Conservation (phyloP, 1,140 invertebrate genomes). For the Parasteatoda tepidariorum region DNA sequence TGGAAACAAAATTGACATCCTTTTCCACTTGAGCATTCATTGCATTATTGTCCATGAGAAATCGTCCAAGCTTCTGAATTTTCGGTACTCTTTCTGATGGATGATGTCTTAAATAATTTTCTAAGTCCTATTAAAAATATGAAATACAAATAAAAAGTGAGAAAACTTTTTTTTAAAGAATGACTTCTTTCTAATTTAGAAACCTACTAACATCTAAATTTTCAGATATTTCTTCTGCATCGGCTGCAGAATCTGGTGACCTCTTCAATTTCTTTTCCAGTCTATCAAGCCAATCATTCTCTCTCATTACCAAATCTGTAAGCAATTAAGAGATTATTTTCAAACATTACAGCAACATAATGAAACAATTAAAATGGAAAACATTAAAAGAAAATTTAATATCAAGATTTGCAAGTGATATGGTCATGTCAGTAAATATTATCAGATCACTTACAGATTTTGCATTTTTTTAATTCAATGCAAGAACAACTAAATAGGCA, state of each 20-base stretch:
- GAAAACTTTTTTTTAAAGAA: background rate
- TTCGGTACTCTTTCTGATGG: slow-evolving; percentile 78
- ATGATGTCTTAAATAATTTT: slow-evolving; percentile 85
- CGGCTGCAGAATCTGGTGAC: slow-evolving; percentile 79
- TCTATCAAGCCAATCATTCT: slow-evolving; percentile 84
- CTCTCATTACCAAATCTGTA: slow-evolving; percentile 65
- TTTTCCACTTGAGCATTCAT: slow-evolving; percentile 78
- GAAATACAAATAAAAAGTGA: background rate
- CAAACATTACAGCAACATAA: background rate
- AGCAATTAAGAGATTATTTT: no score
- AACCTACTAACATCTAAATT: slow-evolving; percentile 81
- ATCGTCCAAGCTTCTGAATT: slow-evolving; percentile 81
- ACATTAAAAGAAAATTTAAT: no score
- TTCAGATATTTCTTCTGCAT: slow-evolving; percentile 93
- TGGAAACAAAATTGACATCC: slow-evolving; percentile 77
- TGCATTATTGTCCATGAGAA: slow-evolving; percentile 80
- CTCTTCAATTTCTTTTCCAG: slow-evolving; percentile 82
- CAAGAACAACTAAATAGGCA: no score
- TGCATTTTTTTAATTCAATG: no score
- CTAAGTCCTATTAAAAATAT: slow-evolving; percentile 76
- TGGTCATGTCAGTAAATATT: no score
- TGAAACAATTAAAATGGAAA: background rate
- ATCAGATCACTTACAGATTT: no score
- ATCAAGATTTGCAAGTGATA: no score
- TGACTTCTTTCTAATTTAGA: background rate